Evolutionary conservation across 2,888 invertebrate species (phyloP), one percentile per base, ranked within the genome.

Genomic region (Apodemia duryi): DNA sequence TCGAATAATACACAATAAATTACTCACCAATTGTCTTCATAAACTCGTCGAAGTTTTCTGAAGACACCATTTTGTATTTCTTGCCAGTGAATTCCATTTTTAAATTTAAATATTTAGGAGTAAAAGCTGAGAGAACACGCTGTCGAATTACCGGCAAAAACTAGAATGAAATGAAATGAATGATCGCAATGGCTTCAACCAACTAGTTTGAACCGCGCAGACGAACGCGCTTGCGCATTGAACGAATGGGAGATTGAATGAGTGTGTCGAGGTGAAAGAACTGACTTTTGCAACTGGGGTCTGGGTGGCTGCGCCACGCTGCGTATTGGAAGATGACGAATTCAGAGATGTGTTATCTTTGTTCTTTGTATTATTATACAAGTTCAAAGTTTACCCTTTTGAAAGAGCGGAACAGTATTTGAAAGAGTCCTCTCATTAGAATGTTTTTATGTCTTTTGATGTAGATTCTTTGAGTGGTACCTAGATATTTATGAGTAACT

Each of bases 21-120:
- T 49, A 87, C 95, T 95, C 81, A 97, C 97, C 97, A 71, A 97
- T 86, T 63, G 95, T 94, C 92, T 97, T 97, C 96, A 98, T 96
- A 92, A 96, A 97, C 67, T 96, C 96, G 77, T 98, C 97, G 85
- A 98, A 97, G 82, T 97, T 96, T 72, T 97, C 96, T 76, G 96
- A 95, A 68, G 93, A 93, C 69, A 92, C 86, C 85, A 98, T 93
- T 84, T 97, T 97, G 93, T 96, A 98, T 84, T 95, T 95, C 89
- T 95, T 96, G 83, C 96, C 96, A 63, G 82, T 70, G 81, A 90
- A 90, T 70, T 87, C 91, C 91, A 91, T 91, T 82, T 84, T 89
- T 72, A 69, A 75, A 71, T 68, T 70, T 68, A 72, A 73, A 70
- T 73, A 67, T 63, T 61, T 38, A 54, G 21, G 61, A 65, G 69